Evolutionary conservation across 2,113 vertebrate species (phyloP).

Genomic region (Elanoides forficatus): DNA sequence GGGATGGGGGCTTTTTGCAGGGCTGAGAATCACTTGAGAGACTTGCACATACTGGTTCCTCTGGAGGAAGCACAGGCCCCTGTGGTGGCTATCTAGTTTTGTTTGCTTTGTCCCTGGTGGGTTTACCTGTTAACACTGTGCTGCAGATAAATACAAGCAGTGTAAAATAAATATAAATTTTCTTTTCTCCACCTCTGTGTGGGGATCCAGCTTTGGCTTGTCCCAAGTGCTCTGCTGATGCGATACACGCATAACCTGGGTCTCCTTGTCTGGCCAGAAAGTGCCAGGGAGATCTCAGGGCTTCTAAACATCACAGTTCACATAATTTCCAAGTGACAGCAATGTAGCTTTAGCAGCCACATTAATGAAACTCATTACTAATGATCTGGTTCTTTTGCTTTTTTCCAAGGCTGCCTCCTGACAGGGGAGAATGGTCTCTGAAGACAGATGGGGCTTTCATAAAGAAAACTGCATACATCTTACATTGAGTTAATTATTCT

Average conservation of each 20-base stretch:
- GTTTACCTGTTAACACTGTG: neutral
- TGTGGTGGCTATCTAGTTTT: neutral
- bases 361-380: neutral
- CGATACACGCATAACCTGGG: neutral
- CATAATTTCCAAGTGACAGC: neutral
- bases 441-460: neutral
- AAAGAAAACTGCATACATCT: neutral
- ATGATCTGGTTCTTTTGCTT: neutral
- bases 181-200: neutral
- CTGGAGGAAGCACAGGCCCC: neutral
- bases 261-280: neutral
- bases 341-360: neutral
- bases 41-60: rapidly evolving
- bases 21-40: neutral
- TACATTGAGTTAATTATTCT: neutral
- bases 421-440: neutral
- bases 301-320: neutral
- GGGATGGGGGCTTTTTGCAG: neutral
- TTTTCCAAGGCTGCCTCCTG: neutral
- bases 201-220: neutral
- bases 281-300: neutral
- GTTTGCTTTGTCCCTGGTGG: neutral
- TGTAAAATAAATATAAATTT: neutral
- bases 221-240: neutral
- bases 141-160: neutral